Base-by-base conservation (phyloP, 2,888 invertebrate species). In the Melanchra persicariae region DNA sequence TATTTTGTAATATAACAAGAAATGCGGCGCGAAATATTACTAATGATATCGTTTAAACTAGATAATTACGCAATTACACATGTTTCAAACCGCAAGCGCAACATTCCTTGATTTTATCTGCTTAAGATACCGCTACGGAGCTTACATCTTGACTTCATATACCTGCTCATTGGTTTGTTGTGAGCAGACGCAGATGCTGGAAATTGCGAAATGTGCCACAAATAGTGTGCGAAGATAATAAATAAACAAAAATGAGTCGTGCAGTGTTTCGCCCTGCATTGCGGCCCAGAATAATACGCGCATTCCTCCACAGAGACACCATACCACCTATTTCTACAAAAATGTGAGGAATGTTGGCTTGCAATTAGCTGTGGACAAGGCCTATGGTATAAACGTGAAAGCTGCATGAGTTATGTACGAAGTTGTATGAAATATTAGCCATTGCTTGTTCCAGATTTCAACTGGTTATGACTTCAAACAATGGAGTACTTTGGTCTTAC, bases 341-440 rank as follows among this genome's bases (percentile, higher is more conserved):
- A 74, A 74, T 57, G 67, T 58, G 19, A 54, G 45, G 49, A 74
- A 74, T 68, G 49, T 74, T 63, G 60, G 52, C 49, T 59, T 82
- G 43, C 55, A 83, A 60, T 79, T 74, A 83, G 49, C 52, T 63
- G 37, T 74, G 26, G 67, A 64, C 34, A 70, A 58, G 70, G 59
- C 67, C 74, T 79, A 62, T 59, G 40, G 45, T 40, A 70, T 62
- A 65, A 70, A 57, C 51, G 34, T 47, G 62, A 54, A 68, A 67
- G 43, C 65, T 37, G 47, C 45, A 62, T 70, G 81, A 81, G 55
- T 81, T 70, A 81, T 76, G 51, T 57, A 60, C 52, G n/a, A 69
- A 74, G 62, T 80, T 59, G 24, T 80, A 69, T 65, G 69, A 83
- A 69, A 83, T 80, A 79, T 73, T 49, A 66, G 57, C 40, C 58